Conservation (phyloP, 2,797 vertebrate species). For the Kryptolebias ocellatus region DNA sequence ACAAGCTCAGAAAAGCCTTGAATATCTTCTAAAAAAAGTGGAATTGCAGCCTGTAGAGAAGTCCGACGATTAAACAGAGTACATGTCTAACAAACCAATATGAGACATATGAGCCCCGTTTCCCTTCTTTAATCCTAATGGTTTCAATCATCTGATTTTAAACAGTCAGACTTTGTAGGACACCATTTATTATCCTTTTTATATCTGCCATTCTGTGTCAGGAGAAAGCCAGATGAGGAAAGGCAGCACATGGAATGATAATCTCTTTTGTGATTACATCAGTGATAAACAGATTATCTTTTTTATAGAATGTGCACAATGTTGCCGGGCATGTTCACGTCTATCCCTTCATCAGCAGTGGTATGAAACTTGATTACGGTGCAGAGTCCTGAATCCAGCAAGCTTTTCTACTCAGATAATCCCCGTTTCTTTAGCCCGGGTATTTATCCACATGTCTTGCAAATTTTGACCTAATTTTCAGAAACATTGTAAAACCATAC, state of each 20-base stretch:
- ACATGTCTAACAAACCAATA: not conserved
- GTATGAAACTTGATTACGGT: not conserved
- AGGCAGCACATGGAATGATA: not conserved
- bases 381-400: not conserved
- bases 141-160: not conserved
- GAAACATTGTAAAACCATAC: too few species aligned
- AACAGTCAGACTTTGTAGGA: not conserved
- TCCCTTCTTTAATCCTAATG: not conserved
- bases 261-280: not conserved
- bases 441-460: not conserved
- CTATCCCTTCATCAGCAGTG: too few species aligned
- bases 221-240: not conserved
- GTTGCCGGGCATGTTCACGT: too few species aligned
- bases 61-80: not conserved
- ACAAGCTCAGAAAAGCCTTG: conserved; percentile 9
- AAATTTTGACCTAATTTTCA: not conserved
- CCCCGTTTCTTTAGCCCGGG: not conserved
- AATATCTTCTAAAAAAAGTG: not conserved
- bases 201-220: not conserved
- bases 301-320: not conserved
- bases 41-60: not conserved
- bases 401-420: conserved; percentile 1
- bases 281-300: conserved; percentile 4
- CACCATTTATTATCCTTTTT: too few species aligned
- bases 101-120: not conserved